A percentile compares a stretch with the other conserved stretches of the same genome.
Conservation (phyloP, 2,113 vertebrate species). For the Strix aluco region DNA sequence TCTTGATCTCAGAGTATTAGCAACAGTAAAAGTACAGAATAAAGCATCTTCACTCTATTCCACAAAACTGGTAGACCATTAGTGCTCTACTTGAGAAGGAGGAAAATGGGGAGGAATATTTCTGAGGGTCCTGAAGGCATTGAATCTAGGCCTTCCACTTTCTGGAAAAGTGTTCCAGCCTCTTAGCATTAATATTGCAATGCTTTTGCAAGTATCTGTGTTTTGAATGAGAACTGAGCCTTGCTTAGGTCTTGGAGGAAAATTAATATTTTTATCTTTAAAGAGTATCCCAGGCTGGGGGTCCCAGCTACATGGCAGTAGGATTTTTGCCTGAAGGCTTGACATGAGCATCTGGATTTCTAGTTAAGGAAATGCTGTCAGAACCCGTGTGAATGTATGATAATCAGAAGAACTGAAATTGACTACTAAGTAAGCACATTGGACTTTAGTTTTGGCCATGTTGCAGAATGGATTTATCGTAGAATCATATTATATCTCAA, state of each 20-base stretch:
- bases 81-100: neutral
- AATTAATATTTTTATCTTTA: neutral
- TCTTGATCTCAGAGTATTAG: neutral
- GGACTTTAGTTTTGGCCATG: neutral
- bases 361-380: neutral
- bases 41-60: neutral
- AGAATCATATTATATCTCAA: neutral
- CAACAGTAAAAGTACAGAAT: neutral
- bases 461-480: neutral
- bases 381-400: neutral
- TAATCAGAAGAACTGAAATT: neutral
- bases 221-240: neutral
- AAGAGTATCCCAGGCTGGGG: neutral
- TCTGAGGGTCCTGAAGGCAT: neutral
- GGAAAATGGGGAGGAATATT: fast-evolving
- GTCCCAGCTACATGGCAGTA: neutral
- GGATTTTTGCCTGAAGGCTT: neutral
- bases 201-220: neutral
- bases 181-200: neutral
- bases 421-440: neutral
- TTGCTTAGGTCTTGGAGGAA: neutral
- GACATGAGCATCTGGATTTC: neutral
- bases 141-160: neutral
- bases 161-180: neutral
- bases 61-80: neutral